Percentiles rank a stretch among this genome's conserved stretches.
phyloP scores from a whole-genome alignment of 2,888 invertebrate genomes.

The Sinopyrophorus schimmeli region DNA sequence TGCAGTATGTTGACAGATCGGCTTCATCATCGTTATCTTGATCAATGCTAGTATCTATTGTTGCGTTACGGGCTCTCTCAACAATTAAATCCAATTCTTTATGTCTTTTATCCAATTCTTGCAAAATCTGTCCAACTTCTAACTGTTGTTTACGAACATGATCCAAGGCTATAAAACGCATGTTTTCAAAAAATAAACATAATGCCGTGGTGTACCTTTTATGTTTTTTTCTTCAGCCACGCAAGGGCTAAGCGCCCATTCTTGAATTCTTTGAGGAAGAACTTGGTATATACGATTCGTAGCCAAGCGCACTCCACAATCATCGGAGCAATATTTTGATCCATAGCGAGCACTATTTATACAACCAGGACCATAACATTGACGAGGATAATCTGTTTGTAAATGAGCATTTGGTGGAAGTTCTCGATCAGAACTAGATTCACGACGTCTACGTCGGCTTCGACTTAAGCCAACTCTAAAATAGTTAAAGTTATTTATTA shows the following conservation, averaged over 20 bases:
- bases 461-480: constrained; percentile 13
- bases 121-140: constrained; percentile 75
- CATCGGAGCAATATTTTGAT: constrained; percentile 93
- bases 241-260: constrained; percentile 88
- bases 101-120: constrained; percentile 79
- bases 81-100: constrained; percentile 78
- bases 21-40: constrained; percentile 67
- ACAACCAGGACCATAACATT: constrained; percentile 94
- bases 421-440: constrained; percentile 54
- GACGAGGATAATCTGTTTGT: constrained; percentile 67
- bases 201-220: constrained; percentile 36
- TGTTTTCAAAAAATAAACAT: constrained; percentile 3
- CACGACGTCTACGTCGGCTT: constrained; percentile 47
- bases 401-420: constrained; percentile 58
- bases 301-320: constrained; percentile 88
- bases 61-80: constrained; percentile 74
- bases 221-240: constrained; percentile 80
- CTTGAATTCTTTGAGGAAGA: constrained; percentile 72
- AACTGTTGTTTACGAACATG: constrained; percentile 75
- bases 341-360: constrained; percentile 70
- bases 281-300: constrained; percentile 82
- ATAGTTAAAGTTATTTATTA: neutral
- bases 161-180: constrained; percentile 50
- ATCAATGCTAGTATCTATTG: constrained; percentile 65
- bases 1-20: constrained; percentile 88